Evolutionary conservation across 1,140 invertebrate genomes (phyloP), one percentile per base, ranked within the genome.

Genomic region (Saccostrea glomerata): DNA sequence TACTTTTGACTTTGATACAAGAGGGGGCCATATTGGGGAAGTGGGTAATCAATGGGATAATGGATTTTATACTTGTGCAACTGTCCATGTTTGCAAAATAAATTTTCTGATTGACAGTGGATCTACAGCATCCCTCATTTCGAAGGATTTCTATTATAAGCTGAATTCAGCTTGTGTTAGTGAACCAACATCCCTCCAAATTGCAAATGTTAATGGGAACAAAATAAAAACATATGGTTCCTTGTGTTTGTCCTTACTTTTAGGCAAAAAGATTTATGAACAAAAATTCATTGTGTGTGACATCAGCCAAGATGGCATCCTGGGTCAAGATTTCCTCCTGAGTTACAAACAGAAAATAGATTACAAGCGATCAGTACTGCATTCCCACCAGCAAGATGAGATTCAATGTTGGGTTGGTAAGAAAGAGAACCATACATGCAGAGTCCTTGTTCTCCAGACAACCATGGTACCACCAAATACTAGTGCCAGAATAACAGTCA

Each of bases 241-340:
- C 1, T 36, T 56, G n/a, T n/a, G 11, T 55, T 5, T 87, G 15
- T 36, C 82, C 2, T 20, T 83, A 12, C 12, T 17, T 20, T 20
- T 86, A 20, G 54, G 47, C 13, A 3, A 47, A n/a, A 25, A n/a
- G n/a, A 17, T 12, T 55, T 12, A 30, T 54, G 6, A 47, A 47
- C 40, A 47, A 47, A 47, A 47, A 47, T 55, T 77, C 83, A 56
- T 89, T 20, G 55, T 86, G 12, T 86, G 82, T 70, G 58, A 86
- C 55, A 86, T 89, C 17, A 23, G 20, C n/a, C 84, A 30, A 30
- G 73, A 86, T 84, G 77, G 70, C 12, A 89, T 89, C 23, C 36
- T 83, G 40, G 85, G 85, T 55, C 88, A 89, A 70, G 85, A 84
- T 70, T 89, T 89, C 55, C 60, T 86, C 11, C 54, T 82, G 30